These are phyloP conservation scores for Sebastes matsubarae DNA, from an alignment of 2,797 vertebrate species.

Conservation along the genomic window DNA sequence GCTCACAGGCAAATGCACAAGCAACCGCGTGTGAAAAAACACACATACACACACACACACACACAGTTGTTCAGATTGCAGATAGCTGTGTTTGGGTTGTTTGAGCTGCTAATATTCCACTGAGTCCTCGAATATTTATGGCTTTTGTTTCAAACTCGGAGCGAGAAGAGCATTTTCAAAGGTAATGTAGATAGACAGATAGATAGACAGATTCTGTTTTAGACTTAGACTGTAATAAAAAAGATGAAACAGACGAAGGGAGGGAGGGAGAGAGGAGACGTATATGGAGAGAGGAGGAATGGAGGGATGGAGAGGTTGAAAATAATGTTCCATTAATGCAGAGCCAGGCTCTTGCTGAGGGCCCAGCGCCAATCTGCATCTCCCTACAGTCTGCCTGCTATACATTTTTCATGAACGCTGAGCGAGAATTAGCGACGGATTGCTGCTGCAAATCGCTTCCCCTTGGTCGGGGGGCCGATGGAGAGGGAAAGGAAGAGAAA, in stretches of 20 bases:
- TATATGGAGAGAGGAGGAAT: conserved; percentile 13
- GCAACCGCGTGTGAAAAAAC: neutral
- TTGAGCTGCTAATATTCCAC: conserved; percentile 70
- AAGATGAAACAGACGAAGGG: neutral
- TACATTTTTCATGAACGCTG: conserved; percentile 86
- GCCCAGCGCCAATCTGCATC: conserved; percentile 79
- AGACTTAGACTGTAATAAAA: neutral
- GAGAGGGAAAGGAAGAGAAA: conserved; percentile 23
- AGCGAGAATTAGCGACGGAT: conserved; percentile 82
- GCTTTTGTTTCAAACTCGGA: conserved; percentile 59
- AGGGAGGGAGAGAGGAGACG: neutral
- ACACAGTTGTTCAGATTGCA: conserved; percentile 62
- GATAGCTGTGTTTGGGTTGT: conserved; percentile 69
- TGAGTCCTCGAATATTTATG: conserved; percentile 70
- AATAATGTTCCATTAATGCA: conserved; percentile 81
- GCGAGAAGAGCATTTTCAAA: conserved; percentile 16
- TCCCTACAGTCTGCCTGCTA: conserved; percentile 80
- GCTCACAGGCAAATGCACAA: conserved; percentile 60
- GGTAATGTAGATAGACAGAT: neutral
- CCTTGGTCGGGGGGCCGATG: conserved; percentile 59
- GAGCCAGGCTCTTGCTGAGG: conserved; percentile 71
- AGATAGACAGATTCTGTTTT: neutral
- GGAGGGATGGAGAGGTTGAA: conserved; percentile 41
- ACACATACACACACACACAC: conserved; percentile 2
- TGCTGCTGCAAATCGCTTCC: conserved; percentile 81